Percentiles rank a stretch among this genome's conserved stretches.
Evolutionary conservation across 2,113 vertebrate genomes (phyloP).

Genomic region (Nannospalax galili): DNA sequence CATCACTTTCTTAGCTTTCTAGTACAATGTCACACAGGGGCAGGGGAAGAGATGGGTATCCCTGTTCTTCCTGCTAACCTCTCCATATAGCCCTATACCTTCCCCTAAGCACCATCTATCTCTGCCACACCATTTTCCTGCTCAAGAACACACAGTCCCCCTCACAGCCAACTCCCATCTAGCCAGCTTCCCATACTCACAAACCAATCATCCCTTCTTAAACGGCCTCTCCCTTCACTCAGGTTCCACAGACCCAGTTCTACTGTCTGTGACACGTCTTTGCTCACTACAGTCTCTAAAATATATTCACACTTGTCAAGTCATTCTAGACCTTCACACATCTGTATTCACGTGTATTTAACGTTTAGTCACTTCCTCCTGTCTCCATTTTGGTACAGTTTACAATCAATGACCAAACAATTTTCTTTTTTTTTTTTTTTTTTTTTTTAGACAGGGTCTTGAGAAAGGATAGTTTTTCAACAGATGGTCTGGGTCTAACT

Average conservation of each 20-base stretch:
- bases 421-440: no score
- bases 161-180: not conserved
- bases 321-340: not conserved
- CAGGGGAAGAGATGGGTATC: not conserved
- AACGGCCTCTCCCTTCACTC: not conserved
- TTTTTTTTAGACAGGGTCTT: no score
- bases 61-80: not conserved
- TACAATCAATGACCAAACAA: not conserved
- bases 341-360: not conserved
- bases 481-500: not conserved
- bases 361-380: not conserved
- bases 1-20: not conserved
- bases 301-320: not conserved
- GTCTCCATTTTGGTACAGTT: not conserved
- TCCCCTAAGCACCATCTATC: not conserved
- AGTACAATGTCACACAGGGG: not conserved
- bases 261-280: not conserved
- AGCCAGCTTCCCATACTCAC: not conserved
- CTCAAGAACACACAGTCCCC: not conserved
- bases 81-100: not conserved
- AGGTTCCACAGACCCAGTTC: not conserved
- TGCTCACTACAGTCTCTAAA: constrained; percentile 4
- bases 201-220: not conserved
- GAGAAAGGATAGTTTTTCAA: constrained; percentile 4
- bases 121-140: not conserved